Percentiles rank a stretch among this genome's conserved stretches.
Evolutionary conservation across 2,797 vertebrate genomes (phyloP).

Genomic region (Aeoliscus strigatus): DNA sequence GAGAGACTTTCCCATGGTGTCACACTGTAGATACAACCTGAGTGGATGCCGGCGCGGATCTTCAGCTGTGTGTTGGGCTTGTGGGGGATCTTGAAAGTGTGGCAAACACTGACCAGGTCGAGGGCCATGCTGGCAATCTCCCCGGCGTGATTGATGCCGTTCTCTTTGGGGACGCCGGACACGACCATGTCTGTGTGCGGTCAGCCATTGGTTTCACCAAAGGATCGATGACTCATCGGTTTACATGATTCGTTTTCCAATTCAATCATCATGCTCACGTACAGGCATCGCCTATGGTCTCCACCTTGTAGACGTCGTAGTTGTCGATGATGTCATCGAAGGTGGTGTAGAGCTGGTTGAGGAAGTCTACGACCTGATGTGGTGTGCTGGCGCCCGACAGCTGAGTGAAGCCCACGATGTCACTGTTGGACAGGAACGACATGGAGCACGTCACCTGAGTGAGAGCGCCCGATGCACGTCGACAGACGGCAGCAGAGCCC

Average conservation of each 20-base stretch:
- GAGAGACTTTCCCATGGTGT: too few relatives aligned
- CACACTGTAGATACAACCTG: constrained; percentile 64
- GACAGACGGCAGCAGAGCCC: too few relatives aligned
- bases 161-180: constrained; percentile 78
- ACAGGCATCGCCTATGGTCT: constrained; percentile 81
- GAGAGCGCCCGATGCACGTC: too few relatives aligned
- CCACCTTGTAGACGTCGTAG: constrained; percentile 80
- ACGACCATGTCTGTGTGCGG: constrained; percentile 79
- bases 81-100: constrained; percentile 78
- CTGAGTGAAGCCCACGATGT: constrained; percentile 79
- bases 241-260: neutral
- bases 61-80: constrained; percentile 75
- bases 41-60: constrained; percentile 76
- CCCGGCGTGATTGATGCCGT: constrained; percentile 74
- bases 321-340: constrained; percentile 81
- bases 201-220: constrained; percentile 12
- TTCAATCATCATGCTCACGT: constrained; percentile 38
- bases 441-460: constrained; percentile 4
- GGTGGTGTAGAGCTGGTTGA: constrained; percentile 79
- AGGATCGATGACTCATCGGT: neutral
- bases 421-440: constrained; percentile 48
- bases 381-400: constrained; percentile 77
- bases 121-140: constrained; percentile 80
- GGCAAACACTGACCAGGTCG: constrained; percentile 71
- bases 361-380: constrained; percentile 78